These are phyloP conservation scores for Melopsittacus undulatus DNA, from an alignment of 2,797 vertebrate species.

Conservation along the genomic window DNA sequence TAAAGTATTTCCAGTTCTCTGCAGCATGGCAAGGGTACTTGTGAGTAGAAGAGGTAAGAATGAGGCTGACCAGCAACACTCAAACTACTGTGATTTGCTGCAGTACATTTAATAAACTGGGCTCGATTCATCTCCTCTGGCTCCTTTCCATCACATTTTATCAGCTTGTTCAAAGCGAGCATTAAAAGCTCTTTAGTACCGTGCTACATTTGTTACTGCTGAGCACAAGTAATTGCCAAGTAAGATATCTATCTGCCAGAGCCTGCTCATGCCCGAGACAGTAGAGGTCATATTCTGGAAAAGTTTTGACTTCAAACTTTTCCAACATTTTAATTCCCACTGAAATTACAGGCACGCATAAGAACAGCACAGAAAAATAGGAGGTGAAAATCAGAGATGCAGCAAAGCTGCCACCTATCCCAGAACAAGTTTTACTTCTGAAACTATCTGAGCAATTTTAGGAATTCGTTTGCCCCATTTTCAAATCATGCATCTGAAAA, in stretches of 20 bases:
- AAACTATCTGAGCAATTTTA: background rate
- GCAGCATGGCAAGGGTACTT: background rate
- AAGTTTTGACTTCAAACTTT: background rate
- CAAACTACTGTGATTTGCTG: background rate
- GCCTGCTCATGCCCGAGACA: background rate
- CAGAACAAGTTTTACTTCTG: background rate
- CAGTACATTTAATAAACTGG: background rate
- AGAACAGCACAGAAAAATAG: background rate
- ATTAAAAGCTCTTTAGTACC: conserved; percentile 9
- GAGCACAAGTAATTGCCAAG: background rate
- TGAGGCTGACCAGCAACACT: background rate
- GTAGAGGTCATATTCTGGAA: background rate
- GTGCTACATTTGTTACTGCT: background rate
- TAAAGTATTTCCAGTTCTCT: background rate
- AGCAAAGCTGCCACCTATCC: background rate
- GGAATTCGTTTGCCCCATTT: background rate
- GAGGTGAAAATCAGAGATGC: background rate
- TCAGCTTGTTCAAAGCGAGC: conserved; percentile 19
- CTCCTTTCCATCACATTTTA: conserved; percentile 11
- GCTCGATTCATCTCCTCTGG: background rate
- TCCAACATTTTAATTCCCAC: background rate
- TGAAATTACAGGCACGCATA: rapidly evolving
- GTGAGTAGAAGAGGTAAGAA: background rate
- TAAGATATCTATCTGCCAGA: background rate
- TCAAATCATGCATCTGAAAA: background rate